phyloP scores from a whole-genome alignment of 2,113 vertebrate genomes.

The Hyperopisus bebe region DNA sequence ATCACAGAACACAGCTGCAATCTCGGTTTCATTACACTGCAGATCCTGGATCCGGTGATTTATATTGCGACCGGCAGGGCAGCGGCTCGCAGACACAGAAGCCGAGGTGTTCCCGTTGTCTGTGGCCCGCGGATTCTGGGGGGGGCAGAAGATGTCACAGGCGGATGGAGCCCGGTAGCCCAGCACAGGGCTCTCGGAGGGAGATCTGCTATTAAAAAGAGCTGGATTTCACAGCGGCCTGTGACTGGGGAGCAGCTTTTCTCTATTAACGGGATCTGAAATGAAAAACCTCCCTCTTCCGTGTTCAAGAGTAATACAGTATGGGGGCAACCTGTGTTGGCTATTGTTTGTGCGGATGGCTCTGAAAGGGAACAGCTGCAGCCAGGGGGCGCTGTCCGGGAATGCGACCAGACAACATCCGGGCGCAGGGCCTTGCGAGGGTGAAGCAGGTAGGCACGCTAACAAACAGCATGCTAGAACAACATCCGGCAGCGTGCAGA shows the following conservation, averaged over 20 bases:
- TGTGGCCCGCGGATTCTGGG: not conserved
- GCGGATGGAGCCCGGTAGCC: not conserved
- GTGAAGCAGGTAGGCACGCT: not conserved
- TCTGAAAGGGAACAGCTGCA: not conserved
- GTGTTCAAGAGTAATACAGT: not conserved
- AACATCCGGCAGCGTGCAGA: not conserved
- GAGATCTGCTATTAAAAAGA: not conserved
- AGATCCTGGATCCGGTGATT: not conserved
- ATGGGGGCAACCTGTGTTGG: not conserved
- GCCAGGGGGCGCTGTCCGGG: not conserved
- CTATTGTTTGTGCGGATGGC: not conserved
- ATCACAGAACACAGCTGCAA: not conserved
- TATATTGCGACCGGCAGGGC: not conserved
- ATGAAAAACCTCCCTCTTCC: not conserved
- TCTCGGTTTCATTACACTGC: not conserved
- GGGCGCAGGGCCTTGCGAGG: not conserved
- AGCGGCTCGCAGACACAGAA: not conserved
- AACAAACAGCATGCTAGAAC: not conserved
- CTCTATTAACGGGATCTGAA: not conserved
- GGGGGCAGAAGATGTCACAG: not conserved
- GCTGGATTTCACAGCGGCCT: not conserved
- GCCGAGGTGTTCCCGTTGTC: not conserved
- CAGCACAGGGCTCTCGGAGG: not conserved
- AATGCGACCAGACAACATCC: not conserved
- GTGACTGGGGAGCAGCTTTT: not conserved